Percentiles rank a stretch among this genome's conserved stretches.
Evolutionary conservation across 1,140 invertebrate species (phyloP).

Genomic region (Holcopasites calliopsidis): DNA sequence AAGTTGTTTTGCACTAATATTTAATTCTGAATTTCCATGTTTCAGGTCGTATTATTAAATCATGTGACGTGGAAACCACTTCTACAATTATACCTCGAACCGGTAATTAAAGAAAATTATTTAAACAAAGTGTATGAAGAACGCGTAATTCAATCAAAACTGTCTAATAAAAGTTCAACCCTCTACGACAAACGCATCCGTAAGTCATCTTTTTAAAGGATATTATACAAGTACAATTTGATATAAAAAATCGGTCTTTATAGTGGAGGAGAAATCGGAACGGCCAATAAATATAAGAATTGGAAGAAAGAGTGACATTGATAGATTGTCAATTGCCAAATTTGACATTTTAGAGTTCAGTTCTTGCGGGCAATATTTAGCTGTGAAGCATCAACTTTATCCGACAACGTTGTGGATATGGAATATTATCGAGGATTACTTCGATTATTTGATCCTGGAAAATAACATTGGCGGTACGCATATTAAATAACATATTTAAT

Average conservation of each 20-base stretch:
- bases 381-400: constrained; percentile 74
- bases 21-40: constrained; percentile 13
- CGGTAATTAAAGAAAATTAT: constrained; percentile 72
- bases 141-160: constrained; percentile 60
- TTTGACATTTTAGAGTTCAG: constrained; percentile 75
- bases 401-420: constrained; percentile 76
- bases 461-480: constrained; percentile 70
- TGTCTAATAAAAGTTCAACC: constrained; percentile 49
- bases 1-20: not conserved
- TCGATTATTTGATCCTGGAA: constrained; percentile 74
- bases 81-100: constrained; percentile 68
- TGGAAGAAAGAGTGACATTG: constrained; percentile 56
- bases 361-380: constrained; percentile 73
- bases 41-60: constrained; percentile 73
- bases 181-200: constrained; percentile 60
- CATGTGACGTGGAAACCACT: constrained; percentile 75
- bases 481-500: not conserved
- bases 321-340: constrained; percentile 60
- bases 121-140: constrained; percentile 75
- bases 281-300: constrained; percentile 75
- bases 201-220: constrained; percentile 60
- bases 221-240: not conserved
- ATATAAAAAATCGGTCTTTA: constrained; percentile 34
- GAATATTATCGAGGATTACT: constrained; percentile 68
- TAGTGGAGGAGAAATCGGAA: constrained; percentile 72